Evolutionary conservation across 2,113 vertebrate species (phyloP), one percentile per base, ranked within the genome.

Genomic region (Cheirogaleus medius): DNA sequence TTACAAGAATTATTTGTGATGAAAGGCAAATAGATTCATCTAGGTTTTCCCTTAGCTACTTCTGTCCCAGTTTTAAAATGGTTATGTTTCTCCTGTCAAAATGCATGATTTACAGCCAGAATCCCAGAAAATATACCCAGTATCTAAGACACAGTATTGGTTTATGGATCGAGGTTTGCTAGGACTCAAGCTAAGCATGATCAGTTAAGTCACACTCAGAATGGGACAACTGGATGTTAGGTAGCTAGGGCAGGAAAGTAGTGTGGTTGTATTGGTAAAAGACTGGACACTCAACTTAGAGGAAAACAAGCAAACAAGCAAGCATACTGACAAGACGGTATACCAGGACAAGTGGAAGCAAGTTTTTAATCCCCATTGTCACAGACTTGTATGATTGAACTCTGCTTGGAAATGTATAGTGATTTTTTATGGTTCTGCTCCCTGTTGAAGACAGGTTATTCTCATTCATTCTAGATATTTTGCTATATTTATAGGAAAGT

Each of bases 1-100:
- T 94, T 98, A 66, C 44, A 87, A 78, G 74, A 91, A 97, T 96
- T 97, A 97, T 94, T 91, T 97, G 73, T 87, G 74, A 95, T 96
- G 56, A 95, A 95, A 94, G 90, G 32, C 34, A 97, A 97, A 97
- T 95, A 91, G 23, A 84, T 96, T 93, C 80, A 95, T 87, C 44
- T 69, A 80, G 0, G 17, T 92, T 96, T 97, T 69, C 49, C 84
- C 56, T 47, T 73, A 93, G 32, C 27, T 81, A 66, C 32, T 87
- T 96, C 37, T 92, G 47, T 91, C 63, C 74, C 92, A 87, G 37
- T 90, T 97, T 96, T 83, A 74, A 77, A 96, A 86, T 74, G 90
- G 8, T 52, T 86, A 89, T 84, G 14, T 73, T 91, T 92, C 56
- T 60, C 8, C 54, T 69, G 32, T 90, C 64, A 95, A 91, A 92